Conservation (phyloP, 2,888 invertebrate species). For the Cyclophora punctaria region DNA sequence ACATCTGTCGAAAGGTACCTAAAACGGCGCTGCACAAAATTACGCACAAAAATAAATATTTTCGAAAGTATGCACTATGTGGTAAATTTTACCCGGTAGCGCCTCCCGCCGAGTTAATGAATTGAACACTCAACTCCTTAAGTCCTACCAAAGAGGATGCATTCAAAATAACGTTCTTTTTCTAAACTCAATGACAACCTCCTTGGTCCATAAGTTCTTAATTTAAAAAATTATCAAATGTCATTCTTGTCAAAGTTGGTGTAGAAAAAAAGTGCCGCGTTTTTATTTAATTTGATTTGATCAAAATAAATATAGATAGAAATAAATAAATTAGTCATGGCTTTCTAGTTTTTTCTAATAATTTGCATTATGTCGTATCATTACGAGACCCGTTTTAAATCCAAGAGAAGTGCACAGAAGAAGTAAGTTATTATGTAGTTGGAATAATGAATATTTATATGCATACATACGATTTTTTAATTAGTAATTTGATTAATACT, state of each 20-base stretch:
- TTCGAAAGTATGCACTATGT: no score
- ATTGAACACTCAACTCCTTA: no score
- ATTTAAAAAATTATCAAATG: background rate
- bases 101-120: no score
- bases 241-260: no score
- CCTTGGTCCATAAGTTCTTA: background rate
- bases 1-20: no score
- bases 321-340: no score
- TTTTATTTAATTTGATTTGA: conserved; percentile 3
- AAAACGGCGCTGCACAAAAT: no score
- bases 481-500: no score
- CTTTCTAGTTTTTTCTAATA: background rate
- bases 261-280: background rate
- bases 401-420: conserved; percentile 7
- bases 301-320: background rate
- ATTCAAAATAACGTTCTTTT: background rate
- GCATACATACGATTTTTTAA: no score
- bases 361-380: conserved; percentile 13
- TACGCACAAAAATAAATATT: no score
- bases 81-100: no score
- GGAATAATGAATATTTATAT: background rate
- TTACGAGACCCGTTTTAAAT: conserved; percentile 20
- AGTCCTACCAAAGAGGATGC: no score
- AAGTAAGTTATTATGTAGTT: conserved; percentile 11
- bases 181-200: background rate